Percentiles rank a stretch among this genome's conserved stretches.
Conservation (phyloP, 2,888 invertebrate genomes). For the Zelleria hepariella region DNA sequence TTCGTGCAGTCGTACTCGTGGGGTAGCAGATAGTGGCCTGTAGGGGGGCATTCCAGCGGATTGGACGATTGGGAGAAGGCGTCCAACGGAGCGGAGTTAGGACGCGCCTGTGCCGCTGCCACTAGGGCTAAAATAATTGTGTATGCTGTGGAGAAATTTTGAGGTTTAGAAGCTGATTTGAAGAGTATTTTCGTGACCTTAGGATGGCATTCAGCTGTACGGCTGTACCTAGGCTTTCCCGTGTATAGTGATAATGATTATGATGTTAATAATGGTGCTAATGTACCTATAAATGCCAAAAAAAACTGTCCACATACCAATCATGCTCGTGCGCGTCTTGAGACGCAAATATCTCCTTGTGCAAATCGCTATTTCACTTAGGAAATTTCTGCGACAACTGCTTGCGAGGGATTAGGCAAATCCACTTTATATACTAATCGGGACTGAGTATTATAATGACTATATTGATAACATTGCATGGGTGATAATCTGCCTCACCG, state of each 20-base stretch:
- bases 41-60: conserved; percentile 33
- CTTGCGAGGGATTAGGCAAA: neutral
- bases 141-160: neutral
- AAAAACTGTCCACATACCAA: neutral
- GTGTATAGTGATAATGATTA: too few relatives aligned
- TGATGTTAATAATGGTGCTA: too few relatives aligned
- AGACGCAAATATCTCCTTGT: neutral
- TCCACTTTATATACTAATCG: neutral
- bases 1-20: conserved; percentile 4
- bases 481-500: neutral
- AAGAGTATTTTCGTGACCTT: too few relatives aligned
- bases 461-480: neutral
- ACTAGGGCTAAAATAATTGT: neutral
- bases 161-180: neutral
- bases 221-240: too few relatives aligned
- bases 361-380: neutral
- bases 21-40: conserved; percentile 43
- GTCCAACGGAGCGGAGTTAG: neutral
- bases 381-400: neutral
- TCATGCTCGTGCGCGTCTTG: neutral
- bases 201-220: too few relatives aligned
- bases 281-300: too few relatives aligned
- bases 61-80: neutral
- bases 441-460: neutral
- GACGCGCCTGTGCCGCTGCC: neutral